Evolutionary conservation across 2,888 invertebrate species (phyloP), one percentile per base, ranked within the genome.

Genomic region (Ceramica pisi): DNA sequence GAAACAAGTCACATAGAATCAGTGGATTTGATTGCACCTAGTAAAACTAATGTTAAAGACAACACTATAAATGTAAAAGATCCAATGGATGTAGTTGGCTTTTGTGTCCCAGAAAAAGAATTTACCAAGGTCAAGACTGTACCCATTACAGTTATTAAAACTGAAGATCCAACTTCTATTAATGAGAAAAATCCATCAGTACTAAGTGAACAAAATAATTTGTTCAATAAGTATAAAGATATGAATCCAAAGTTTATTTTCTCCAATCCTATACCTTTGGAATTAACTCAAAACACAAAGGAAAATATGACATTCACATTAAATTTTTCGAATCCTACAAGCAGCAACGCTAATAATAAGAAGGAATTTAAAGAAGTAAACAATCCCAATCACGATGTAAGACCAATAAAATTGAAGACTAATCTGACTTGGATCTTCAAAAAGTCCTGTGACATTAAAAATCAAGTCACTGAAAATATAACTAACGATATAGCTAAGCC

Each of bases 221-320:
- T 50, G 21, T 19, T 46, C 19, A 46, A 19, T 7, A 16, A 46
- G 19, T 19, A 19, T 46, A 16, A 46, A 46, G 14, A 41, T 41
- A 35, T 19, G 12, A 41, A 14, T 21, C n/a, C 14, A 8, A 56
- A 23, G 12, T 1, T 53, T 9, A 35, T 23, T 44, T 79, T 79
- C 23, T 71, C 67, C 16, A 38, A 64, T 26, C 78, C 80, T 19
- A 35, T 67, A 23, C 1, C 23, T 48, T 5, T 60, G 23, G 67
- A 53, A 35, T 3, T 12, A 16, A 2, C 46, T 38, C 8, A 19
- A 31, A 16, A 26, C 23, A 31, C 16, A 5, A 19, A 60, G 23
- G 7, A 9, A 31, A 4, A 26, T 31, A 50, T 6, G 3, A n/a
- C 0, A 38, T 5, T n/a, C 0, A 3, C 3, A 1, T 65, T 65